phyloP scores from a whole-genome alignment of 2,113 vertebrate genomes.

The Alectura lathami region DNA sequence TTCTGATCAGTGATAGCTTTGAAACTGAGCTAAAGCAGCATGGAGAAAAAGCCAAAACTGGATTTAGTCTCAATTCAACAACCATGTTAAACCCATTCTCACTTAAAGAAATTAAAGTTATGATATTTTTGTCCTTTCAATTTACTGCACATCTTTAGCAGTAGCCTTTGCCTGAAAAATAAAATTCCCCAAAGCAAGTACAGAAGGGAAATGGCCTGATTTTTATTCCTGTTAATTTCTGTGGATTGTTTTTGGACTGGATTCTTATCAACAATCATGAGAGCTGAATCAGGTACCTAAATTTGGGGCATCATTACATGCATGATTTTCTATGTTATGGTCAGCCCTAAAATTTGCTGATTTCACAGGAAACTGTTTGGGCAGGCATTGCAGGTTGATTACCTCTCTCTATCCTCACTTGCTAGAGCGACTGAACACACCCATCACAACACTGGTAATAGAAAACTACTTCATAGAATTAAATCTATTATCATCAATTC shows the following conservation, averaged over 20 bases:
- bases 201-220: neutral
- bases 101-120: conserved; percentile 41
- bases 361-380: neutral
- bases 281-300: neutral
- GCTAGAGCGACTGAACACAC: neutral
- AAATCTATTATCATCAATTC: neutral
- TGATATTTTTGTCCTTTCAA: conserved; percentile 19
- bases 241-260: neutral
- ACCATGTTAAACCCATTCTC: conserved; percentile 50
- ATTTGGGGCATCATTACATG: neutral
- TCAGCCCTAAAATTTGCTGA: neutral
- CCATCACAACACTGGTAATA: neutral
- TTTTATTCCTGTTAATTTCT: neutral
- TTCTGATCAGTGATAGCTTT: conserved; percentile 66
- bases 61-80: conserved; percentile 57
- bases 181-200: neutral
- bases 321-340: neutral
- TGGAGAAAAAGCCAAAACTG: conserved; percentile 51
- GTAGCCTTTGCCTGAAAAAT: conserved; percentile 17
- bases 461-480: neutral
- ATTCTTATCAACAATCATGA: neutral
- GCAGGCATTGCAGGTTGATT: neutral
- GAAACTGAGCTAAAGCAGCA: conserved; percentile 61
- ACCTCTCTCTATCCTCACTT: neutral
- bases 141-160: conserved; percentile 7